Evolutionary conservation across 2,888 invertebrate genomes (phyloP).

Genomic region (Gryllus longicercus): DNA sequence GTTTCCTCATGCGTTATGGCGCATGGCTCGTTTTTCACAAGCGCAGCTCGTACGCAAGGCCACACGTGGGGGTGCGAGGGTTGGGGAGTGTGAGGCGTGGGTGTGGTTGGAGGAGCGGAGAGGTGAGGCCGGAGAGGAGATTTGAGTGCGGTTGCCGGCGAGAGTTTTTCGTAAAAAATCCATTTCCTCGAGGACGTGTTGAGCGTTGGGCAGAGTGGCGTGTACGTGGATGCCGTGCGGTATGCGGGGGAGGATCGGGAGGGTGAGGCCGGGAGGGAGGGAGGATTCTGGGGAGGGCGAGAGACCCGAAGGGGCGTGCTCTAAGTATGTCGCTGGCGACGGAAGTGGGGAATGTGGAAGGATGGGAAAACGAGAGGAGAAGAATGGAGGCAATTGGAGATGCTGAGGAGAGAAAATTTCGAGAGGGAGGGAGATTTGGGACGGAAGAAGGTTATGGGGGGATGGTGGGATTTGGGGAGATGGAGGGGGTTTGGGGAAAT

Average conservation of each 20-base stretch:
- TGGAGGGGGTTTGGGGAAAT: too few species aligned
- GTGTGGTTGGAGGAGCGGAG: neutral
- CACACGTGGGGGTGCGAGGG: neutral
- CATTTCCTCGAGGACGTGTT: slow-evolving; percentile 18
- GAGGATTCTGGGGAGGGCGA: neutral
- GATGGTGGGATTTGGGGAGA: too few species aligned
- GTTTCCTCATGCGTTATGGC: neutral
- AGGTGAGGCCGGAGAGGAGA: neutral
- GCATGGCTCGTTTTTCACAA: slow-evolving; percentile 6
- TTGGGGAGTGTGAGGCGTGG: slow-evolving; percentile 20
- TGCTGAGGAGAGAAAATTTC: neutral
- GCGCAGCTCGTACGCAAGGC: neutral
- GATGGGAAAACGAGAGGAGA: neutral
- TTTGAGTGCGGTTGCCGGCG: neutral
- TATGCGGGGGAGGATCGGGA: neutral
- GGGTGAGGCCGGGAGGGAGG: neutral
- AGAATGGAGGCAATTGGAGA: neutral
- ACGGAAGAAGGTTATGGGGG: neutral
- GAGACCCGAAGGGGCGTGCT: neutral
- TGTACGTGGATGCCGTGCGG: neutral
- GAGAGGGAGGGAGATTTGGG: neutral
- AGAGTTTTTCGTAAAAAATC: slow-evolving; percentile 17
- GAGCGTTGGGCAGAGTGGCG: slow-evolving; percentile 21
- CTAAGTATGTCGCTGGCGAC: neutral
- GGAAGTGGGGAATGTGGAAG: neutral